phyloP scores from a whole-genome alignment of 2,113 vertebrate species.

The Microcebus ravelobensis region DNA sequence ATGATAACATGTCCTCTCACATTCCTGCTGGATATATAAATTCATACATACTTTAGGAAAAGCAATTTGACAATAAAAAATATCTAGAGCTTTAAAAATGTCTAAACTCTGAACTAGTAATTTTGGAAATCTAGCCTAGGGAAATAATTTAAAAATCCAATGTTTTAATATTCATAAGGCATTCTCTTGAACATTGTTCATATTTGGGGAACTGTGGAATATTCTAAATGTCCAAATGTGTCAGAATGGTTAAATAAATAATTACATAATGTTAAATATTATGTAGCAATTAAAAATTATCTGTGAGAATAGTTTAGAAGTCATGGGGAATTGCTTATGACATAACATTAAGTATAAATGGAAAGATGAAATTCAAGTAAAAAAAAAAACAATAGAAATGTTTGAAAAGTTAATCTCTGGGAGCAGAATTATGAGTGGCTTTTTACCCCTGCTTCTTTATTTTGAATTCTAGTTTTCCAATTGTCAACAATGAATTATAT shows the following conservation, averaged over 20 bases:
- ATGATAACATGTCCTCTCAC: not conserved
- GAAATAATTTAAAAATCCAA: constrained; percentile 49
- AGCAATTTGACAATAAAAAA: not conserved
- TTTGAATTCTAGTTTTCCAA: not conserved
- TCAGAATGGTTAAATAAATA: not conserved
- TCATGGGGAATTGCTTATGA: not conserved
- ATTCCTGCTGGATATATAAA: not conserved
- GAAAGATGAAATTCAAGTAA: not conserved
- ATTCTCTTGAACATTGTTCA: not conserved
- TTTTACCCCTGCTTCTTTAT: not conserved
- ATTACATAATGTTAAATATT: constrained; percentile 20
- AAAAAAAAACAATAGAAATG: not conserved
- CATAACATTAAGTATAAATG: not conserved
- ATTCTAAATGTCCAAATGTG: constrained; percentile 9
- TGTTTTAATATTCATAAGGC: not conserved
- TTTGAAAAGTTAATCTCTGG: constrained; percentile 25
- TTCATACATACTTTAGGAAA: not conserved
- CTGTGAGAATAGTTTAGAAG: not conserved
- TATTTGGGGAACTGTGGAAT: not conserved
- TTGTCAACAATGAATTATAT: not conserved
- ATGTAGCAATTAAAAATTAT: not conserved
- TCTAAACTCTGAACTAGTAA: not conserved
- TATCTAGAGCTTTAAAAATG: constrained; percentile 16
- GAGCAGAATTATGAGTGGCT: not conserved
- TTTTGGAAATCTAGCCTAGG: not conserved